Evolutionary conservation across 2,888 invertebrate genomes (phyloP).

Genomic region (Clusia tigrina): DNA sequence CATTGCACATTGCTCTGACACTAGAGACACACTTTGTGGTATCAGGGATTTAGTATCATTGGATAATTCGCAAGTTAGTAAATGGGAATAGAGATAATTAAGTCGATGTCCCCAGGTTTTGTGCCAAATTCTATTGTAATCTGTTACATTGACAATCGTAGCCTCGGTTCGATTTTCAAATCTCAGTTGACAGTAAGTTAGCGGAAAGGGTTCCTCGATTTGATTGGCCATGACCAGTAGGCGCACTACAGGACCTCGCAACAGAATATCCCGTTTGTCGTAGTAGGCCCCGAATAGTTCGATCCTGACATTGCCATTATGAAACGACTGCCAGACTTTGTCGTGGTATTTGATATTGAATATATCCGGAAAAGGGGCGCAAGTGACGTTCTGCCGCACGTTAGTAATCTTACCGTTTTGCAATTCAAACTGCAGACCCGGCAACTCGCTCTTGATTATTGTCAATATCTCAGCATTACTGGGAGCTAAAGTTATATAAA

Average conservation of each 20-base stretch:
- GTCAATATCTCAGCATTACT: no score
- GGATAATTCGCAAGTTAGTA: constrained; percentile 85
- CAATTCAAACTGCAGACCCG: no score
- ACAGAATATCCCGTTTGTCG: constrained; percentile 77
- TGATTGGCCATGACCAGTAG: constrained; percentile 87
- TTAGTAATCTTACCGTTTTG: no score
- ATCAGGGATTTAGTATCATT: constrained; percentile 44
- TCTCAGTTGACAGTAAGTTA: constrained; percentile 86
- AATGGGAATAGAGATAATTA: constrained; percentile 84
- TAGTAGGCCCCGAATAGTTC: constrained; percentile 89
- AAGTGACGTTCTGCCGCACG: no score
- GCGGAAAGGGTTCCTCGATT: constrained; percentile 70
- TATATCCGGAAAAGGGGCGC: constrained; percentile 82
- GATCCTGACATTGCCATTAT: constrained; percentile 80
- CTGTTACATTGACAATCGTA: constrained; percentile 77
- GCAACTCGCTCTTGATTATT: no score
- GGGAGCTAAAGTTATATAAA: no score
- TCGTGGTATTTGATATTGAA: constrained; percentile 90
- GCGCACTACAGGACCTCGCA: constrained; percentile 81
- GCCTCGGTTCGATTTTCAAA: constrained; percentile 81
- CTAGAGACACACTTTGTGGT: constrained; percentile 43
- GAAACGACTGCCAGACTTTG: constrained; percentile 88
- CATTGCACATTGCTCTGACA: constrained; percentile 29
- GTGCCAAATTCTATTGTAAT: constrained; percentile 91
- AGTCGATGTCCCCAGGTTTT: constrained; percentile 89